Conservation (phyloP, 92 coral and sea anemone species). For the Ricordea florida region DNA sequence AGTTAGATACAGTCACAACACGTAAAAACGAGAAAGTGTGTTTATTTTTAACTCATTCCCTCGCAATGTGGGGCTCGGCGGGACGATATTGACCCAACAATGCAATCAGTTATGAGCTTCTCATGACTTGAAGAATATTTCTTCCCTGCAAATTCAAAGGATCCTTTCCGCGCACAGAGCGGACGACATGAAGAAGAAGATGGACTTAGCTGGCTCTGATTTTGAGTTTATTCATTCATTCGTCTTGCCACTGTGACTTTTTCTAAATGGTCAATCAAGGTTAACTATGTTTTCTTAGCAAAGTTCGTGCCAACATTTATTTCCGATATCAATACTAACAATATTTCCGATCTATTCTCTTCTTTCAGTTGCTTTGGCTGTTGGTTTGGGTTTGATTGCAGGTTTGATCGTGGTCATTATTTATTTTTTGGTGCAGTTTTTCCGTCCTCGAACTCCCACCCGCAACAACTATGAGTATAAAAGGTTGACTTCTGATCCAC, state of each 20-base stretch:
- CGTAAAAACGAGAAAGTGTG: conserved; percentile 28
- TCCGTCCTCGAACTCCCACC: conserved; percentile 1
- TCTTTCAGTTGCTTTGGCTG: conserved; percentile 45
- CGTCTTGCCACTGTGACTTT: background rate
- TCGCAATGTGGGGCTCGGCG: background rate
- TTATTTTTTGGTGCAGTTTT: conserved; percentile 12
- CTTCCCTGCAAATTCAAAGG: too few relatives aligned
- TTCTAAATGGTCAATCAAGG: conserved; percentile 49
- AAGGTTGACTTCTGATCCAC: conserved; percentile 8
- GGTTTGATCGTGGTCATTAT: conserved; percentile 37
- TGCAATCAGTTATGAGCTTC: too few relatives aligned
- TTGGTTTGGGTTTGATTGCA: conserved; percentile 54
- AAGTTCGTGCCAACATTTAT: background rate
- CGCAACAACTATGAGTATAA: background rate
- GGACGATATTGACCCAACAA: conserved; percentile 19
- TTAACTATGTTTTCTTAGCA: background rate
- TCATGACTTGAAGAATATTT: too few relatives aligned
- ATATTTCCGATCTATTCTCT: conserved; percentile 1
- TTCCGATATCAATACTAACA: background rate
- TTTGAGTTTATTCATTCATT: too few relatives aligned
- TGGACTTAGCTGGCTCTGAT: background rate
- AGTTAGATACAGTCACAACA: too few relatives aligned
- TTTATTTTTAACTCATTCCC: conserved; percentile 7
- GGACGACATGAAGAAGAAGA: background rate
- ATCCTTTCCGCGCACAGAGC: too few relatives aligned